Evolutionary conservation across 1,140 invertebrate genomes (phyloP), one percentile per base, ranked within the genome.

Genomic region (Palaemon carinicauda): DNA sequence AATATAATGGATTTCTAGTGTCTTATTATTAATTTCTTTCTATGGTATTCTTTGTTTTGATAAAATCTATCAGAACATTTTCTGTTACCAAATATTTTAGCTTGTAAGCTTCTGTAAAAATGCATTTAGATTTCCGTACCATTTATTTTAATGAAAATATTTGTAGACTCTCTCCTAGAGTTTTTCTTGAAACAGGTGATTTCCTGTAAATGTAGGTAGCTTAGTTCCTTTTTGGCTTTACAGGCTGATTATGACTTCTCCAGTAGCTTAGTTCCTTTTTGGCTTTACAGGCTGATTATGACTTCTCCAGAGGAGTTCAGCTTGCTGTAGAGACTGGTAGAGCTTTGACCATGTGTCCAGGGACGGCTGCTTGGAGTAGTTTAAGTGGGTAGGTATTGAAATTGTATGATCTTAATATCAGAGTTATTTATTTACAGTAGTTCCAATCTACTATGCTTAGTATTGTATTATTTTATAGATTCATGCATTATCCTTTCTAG

Each of bases 161-260:
- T 4, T 41, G 41, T 41, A 41, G 3, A 5, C 41, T 12, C 41
- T 41, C 7, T 41, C 12, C 7, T 41, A 9, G 7, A 41, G 7
- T 41, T 9, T 41, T 41, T 41, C 1, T 41, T 41, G 69, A 52
- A 21, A 53, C 50, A 14, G 17, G 9, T 27, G 19, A 14, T 53
- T 4, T 1, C 5, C 12, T 27, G 27, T 15, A 52, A 54, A 2
- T 24, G 12, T 27, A 79, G 27, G n/a, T n/a, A 52, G n/a, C 7
- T 27, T 54, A 14, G 27, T 4, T 78, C 7, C n/a, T 54, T 41
- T 60, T 60, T 60, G 19, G 1, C 17, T 54, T 90, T 92, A 51
- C 90, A 95, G 94, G 94, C 94, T 21, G 94, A 94, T 90, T 94
- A 94, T 90, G 93, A 94, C 91, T 95, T 94, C 91, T 92, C 92